Percentiles rank a stretch among this genome's conserved stretches.
phyloP scores from a whole-genome alignment of 64 coral and sea anemone species.

The Pocillopora damicornis region DNA sequence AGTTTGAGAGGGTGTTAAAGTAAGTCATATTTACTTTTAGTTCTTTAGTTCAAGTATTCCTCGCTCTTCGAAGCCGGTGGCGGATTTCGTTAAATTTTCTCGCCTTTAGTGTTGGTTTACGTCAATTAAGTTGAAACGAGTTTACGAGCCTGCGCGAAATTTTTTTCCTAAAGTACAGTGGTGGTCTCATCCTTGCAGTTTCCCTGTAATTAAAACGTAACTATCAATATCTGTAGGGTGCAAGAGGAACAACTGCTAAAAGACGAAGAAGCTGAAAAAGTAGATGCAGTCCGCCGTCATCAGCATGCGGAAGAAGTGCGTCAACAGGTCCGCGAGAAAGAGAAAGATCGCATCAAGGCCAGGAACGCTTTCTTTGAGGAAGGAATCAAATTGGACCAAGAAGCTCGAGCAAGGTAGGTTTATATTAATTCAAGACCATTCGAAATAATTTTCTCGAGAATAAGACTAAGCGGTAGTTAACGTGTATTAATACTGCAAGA shows the following conservation, averaged over 20 bases:
- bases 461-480: too few species aligned
- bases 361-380: slow-evolving; percentile 93
- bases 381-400: slow-evolving; percentile 88
- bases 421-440: too few species aligned
- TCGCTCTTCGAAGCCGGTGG: background rate
- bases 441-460: too few species aligned
- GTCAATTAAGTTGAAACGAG: too few species aligned
- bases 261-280: slow-evolving; percentile 81
- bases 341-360: slow-evolving; percentile 78
- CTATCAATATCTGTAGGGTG: slow-evolving; percentile 42
- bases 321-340: slow-evolving; percentile 89
- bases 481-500: too few species aligned
- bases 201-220: background rate
- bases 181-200: background rate
- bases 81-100: background rate
- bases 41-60: background rate
- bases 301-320: slow-evolving; percentile 88
- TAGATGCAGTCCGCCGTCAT: slow-evolving; percentile 61
- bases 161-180: background rate
- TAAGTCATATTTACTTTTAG: slow-evolving; percentile 40
- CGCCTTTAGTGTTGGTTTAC: background rate
- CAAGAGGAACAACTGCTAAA: slow-evolving; percentile 86
- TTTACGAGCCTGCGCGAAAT: background rate
- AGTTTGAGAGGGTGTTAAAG: slow-evolving; percentile 94
- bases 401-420: slow-evolving; percentile 83